Conservation (phyloP, 1,140 invertebrate genomes). For the Aphelinus certus region DNA sequence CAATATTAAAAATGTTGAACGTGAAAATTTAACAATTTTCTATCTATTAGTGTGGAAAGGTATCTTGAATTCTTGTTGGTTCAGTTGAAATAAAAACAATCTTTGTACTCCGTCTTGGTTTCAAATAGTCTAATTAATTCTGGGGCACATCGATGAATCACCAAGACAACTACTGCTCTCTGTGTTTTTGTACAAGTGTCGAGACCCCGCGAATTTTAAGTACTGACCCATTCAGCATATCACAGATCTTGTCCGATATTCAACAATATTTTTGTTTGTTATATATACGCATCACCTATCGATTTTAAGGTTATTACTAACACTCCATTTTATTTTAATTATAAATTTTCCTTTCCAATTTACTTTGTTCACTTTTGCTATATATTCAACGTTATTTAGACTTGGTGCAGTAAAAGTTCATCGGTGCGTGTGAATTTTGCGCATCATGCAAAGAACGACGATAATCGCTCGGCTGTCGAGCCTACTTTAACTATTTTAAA, state of each 20-base stretch:
- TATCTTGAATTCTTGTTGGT: not conserved
- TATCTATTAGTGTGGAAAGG: conserved; percentile 16
- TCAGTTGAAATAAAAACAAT: conserved; percentile 19
- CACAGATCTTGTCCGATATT: conserved; percentile 41
- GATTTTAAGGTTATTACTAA: conserved; percentile 19
- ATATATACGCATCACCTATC: conserved; percentile 23
- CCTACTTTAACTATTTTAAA: conserved; percentile 33
- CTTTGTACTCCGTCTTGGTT: conserved; percentile 34
- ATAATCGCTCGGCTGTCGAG: conserved; percentile 30
- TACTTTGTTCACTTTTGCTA: not conserved
- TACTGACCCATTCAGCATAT: conserved; percentile 42
- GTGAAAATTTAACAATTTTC: conserved; percentile 29
- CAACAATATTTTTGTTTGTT: conserved; percentile 34
- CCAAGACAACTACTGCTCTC: not conserved
- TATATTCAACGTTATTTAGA: conserved; percentile 32
- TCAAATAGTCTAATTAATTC: conserved; percentile 32
- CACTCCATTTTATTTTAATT: not conserved
- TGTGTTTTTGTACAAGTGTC: conserved; percentile 8
- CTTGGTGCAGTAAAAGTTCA: conserved; percentile 39
- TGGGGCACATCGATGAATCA: not conserved
- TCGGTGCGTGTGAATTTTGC: conserved; percentile 39
- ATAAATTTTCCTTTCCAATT: not conserved
- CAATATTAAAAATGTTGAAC: conserved; percentile 25
- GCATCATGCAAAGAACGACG: conserved; percentile 38
- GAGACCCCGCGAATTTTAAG: conserved; percentile 29